A percentile compares a stretch with the other conserved stretches of the same genome.
phyloP scores from a whole-genome alignment of 2,797 vertebrate species.

The Sebastolobus altivelis region DNA sequence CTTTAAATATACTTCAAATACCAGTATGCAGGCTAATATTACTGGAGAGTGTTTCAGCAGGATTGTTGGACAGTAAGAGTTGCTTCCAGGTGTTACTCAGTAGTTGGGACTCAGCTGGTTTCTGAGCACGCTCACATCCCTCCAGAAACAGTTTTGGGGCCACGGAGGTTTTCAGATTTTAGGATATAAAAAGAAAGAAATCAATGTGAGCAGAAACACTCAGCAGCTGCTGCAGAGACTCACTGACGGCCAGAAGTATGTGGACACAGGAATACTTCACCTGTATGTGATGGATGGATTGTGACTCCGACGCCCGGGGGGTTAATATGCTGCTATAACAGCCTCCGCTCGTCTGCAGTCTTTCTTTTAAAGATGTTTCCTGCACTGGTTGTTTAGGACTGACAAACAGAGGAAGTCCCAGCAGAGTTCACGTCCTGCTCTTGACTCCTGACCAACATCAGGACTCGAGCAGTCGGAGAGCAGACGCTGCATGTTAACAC shows the following conservation, averaged over 20 bases:
- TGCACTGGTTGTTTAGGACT: neutral
- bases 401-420: slow-evolving; percentile 18
- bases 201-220: neutral
- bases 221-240: slow-evolving; percentile 10
- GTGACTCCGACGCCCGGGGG: neutral
- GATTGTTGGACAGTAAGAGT: too few relatives aligned
- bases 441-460: slow-evolving; percentile 16
- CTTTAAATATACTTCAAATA: too few relatives aligned
- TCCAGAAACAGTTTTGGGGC: neutral
- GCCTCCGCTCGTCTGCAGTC: neutral
- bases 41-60: too few relatives aligned
- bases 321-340: neutral
- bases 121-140: slow-evolving; percentile 20
- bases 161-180: slow-evolving; percentile 19
- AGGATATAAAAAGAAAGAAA: slow-evolving; percentile 24
- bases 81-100: neutral
- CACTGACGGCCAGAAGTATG: slow-evolving; percentile 1
- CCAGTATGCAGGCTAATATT: too few relatives aligned
- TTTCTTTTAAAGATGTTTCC: neutral
- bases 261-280: neutral
- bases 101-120: neutral
- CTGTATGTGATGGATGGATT: neutral
- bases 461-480: slow-evolving; percentile 11
- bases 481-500: slow-evolving; percentile 49
- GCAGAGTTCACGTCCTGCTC: slow-evolving; percentile 20